Evolutionary conservation across 2,113 vertebrate genomes (phyloP), one percentile per base, ranked within the genome.

Genomic region (Gymnarchus niloticus): DNA sequence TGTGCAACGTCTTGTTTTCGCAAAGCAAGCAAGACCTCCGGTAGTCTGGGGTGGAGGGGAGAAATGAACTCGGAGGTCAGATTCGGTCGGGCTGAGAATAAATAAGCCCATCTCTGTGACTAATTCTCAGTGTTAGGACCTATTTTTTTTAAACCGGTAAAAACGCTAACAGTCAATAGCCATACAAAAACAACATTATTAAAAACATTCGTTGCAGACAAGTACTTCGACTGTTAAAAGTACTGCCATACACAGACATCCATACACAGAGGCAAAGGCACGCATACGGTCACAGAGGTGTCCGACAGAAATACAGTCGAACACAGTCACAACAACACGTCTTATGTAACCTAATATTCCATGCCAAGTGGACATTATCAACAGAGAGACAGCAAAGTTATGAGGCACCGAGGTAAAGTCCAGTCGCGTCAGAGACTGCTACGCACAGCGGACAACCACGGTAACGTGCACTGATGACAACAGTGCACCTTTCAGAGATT

Each of bases 1-100:
- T 86, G 81, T 84, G 77, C 77, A 33, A 17, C 33, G 33, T 48
- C 77, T 81, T 86, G 76, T 86, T 61, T 81, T 61, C 28, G 77
- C 33, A 81, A 77, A 61, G 54, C 76, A 46, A 44, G 28, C 51
- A 85, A 21, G 56, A 41, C 46, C 57, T 84, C 44, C 52, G 59
- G 83, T 59, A 56, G 41, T 57, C 33, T 51, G 46, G 37, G 56
- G 6, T 19, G 81, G 33, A 17, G 14, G 41, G 14, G 12, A 21
- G 14, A 14, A 37, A 56, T 57, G 9, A 56, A 59, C 28, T 56
- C 28, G 17, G 54, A 56, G 81, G 81, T 57, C 82, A 41, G 4
- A 19, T 59, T 57, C 41, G 56, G 33, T 33, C n/a, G 33, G 25
- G 49, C 54, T 57, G 28, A 33, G 23, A 59, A 44, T 25, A 83